phyloP scores from a whole-genome alignment of 2,113 vertebrate genomes.

The Chloebia gouldiae region DNA sequence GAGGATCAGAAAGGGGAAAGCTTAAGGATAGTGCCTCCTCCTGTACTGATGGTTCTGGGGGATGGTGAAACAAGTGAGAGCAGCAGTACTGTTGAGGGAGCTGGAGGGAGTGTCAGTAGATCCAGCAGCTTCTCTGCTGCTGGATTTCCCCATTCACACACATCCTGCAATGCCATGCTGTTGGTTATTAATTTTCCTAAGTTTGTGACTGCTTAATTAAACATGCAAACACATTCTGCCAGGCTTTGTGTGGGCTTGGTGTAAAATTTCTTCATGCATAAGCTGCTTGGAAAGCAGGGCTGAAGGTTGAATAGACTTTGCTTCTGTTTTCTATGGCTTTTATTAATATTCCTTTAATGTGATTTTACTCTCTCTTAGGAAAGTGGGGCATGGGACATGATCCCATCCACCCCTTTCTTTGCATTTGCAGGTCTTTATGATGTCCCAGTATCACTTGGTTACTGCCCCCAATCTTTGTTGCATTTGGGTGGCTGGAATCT shows the following conservation, averaged over 20 bases:
- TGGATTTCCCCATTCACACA: background rate
- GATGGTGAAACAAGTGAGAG: background rate
- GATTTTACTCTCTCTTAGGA: background rate
- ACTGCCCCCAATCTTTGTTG: background rate
- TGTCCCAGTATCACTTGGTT: background rate
- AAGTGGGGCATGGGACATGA: background rate
- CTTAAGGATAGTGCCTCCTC: background rate
- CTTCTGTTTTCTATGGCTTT: background rate
- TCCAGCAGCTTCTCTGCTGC: background rate
- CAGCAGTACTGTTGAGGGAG: background rate
- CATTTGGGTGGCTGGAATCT: background rate
- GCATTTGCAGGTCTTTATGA: background rate
- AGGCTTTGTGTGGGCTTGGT: background rate
- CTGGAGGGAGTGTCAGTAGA: background rate
- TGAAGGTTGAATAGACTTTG: background rate
- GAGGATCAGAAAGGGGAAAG: background rate
- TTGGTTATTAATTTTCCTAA: background rate
- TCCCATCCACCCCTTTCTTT: background rate
- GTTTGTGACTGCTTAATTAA: background rate
- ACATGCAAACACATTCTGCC: background rate
- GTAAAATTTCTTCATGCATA: background rate
- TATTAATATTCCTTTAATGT: background rate
- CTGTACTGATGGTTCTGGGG: background rate
- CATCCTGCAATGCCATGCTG: background rate
- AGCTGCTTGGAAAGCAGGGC: background rate